A percentile compares a stretch with the other conserved stretches of the same genome.
Conservation (phyloP, 2,888 invertebrate genomes). For the Sicus ferrugineus region DNA sequence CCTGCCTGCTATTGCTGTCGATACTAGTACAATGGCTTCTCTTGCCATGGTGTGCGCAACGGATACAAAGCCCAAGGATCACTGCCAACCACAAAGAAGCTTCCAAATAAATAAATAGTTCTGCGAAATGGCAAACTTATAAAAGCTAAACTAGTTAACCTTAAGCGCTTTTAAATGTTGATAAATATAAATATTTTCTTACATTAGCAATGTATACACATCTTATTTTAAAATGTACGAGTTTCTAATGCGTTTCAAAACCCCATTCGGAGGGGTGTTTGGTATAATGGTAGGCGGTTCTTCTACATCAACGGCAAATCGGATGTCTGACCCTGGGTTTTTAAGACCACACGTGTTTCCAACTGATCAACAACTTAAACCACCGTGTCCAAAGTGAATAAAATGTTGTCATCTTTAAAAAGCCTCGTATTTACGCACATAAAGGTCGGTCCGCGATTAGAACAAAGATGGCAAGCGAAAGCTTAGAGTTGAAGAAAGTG, state of each 20-base stretch:
- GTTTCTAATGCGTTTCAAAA: not conserved
- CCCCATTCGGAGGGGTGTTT: constrained; percentile 2
- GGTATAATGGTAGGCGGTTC: not conserved
- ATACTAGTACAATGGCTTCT: not conserved
- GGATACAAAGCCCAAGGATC: not conserved
- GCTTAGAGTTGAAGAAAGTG: constrained; percentile 6
- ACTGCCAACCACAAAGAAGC: constrained; percentile 10
- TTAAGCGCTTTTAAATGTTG: constrained; percentile 24
- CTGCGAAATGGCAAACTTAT: not conserved
- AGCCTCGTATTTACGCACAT: constrained; percentile 13
- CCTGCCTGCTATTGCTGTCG: constrained; percentile 10
- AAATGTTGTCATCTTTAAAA: constrained; percentile 24
- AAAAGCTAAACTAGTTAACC: constrained; percentile 1
- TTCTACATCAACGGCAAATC: constrained; percentile 20
- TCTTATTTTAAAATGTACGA: constrained; percentile 21
- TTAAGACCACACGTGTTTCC: constrained; percentile 20
- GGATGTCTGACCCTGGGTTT: constrained; percentile 10
- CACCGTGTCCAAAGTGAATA: constrained; percentile 16
- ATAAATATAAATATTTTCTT: constrained; percentile 23
- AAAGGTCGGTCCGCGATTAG: not conserved
- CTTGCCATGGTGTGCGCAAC: not conserved
- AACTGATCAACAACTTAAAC: constrained; percentile 21
- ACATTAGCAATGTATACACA: constrained; percentile 29
- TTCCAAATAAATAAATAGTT: constrained; percentile 31
- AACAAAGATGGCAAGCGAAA: constrained; percentile 12